Evolutionary conservation across 2,888 invertebrate genomes (phyloP).

Genomic region (Eristalinus sepulchralis): DNA sequence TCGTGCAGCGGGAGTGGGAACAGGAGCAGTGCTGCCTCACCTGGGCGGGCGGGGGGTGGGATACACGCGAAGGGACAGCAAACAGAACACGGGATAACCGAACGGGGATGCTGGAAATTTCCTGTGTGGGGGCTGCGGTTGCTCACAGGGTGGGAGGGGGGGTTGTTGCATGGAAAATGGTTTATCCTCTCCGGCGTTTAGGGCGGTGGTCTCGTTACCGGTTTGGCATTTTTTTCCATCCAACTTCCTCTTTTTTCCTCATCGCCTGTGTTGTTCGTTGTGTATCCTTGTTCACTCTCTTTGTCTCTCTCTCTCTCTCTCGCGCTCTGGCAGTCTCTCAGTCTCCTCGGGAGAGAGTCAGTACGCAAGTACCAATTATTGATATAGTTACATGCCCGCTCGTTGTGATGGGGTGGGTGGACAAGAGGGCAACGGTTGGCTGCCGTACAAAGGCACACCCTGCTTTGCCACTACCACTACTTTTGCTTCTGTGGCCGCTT

Average conservation of each 20-base stretch:
- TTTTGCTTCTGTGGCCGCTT: neutral
- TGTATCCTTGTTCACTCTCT: slow-evolving; percentile 1
- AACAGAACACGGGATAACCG: slow-evolving; percentile 8
- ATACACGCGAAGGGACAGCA: neutral
- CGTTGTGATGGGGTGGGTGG: neutral
- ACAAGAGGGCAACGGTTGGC: slow-evolving; percentile 3
- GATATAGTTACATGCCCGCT: slow-evolving; percentile 36
- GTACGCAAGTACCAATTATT: slow-evolving; percentile 63
- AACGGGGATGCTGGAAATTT: slow-evolving; percentile 36
- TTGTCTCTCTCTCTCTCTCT: neutral
- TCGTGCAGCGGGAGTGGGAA: neutral
- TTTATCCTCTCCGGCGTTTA: slow-evolving; percentile 31
- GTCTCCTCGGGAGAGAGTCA: neutral
- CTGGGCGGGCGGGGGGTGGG: neutral
- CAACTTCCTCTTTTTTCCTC: neutral
- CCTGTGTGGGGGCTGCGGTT: neutral
- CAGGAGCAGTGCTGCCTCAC: neutral
- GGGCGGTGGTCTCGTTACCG: slow-evolving; percentile 61
- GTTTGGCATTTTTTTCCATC: slow-evolving; percentile 6
- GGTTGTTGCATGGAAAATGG: slow-evolving; percentile 14
- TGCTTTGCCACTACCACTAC: slow-evolving; percentile 2
- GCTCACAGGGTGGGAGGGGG: neutral
- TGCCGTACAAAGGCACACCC: slow-evolving; percentile 52
- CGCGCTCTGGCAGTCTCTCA: neutral
- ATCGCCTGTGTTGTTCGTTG: neutral